A percentile compares a stretch with the other conserved stretches of the same genome.
Evolutionary conservation across 2,888 invertebrate species (phyloP).

Genomic region (Nesidiocoris tenuis): DNA sequence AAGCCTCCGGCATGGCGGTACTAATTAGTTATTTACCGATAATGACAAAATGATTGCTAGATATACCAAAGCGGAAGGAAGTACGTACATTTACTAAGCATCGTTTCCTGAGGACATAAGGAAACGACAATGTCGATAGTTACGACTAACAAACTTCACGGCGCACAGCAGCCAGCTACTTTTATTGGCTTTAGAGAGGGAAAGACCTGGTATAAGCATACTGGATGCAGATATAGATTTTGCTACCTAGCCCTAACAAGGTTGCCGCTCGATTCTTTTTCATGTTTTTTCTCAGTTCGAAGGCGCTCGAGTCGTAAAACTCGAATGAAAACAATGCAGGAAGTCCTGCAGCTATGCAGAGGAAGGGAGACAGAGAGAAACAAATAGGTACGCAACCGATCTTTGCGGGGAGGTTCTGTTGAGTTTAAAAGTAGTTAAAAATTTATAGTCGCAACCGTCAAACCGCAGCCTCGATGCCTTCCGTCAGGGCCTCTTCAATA

Average conservation of each 20-base stretch:
- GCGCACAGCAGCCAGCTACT: neutral
- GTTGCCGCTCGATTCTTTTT: neutral
- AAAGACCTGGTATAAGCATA: neutral
- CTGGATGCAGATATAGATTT: neutral
- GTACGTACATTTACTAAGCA: too few relatives aligned
- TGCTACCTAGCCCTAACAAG: neutral
- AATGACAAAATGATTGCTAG: neutral
- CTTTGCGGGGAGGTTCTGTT: neutral
- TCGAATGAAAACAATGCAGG: neutral
- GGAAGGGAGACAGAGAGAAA: neutral
- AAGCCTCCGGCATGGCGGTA: too few relatives aligned
- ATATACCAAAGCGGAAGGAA: neutral
- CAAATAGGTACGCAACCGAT: neutral
- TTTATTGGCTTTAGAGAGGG: neutral
- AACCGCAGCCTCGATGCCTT: neutral
- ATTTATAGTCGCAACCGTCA: neutral
- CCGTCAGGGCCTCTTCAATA: neutral
- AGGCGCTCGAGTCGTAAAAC: neutral
- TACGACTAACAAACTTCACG: neutral
- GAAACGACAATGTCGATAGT: neutral
- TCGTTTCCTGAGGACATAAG: too few relatives aligned
- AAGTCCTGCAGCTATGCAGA: neutral
- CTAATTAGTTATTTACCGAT: too few relatives aligned
- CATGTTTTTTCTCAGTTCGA: neutral
- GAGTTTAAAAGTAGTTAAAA: neutral